phyloP scores from a whole-genome alignment of 2,113 vertebrate genomes.

The Pelobates fuscus region DNA sequence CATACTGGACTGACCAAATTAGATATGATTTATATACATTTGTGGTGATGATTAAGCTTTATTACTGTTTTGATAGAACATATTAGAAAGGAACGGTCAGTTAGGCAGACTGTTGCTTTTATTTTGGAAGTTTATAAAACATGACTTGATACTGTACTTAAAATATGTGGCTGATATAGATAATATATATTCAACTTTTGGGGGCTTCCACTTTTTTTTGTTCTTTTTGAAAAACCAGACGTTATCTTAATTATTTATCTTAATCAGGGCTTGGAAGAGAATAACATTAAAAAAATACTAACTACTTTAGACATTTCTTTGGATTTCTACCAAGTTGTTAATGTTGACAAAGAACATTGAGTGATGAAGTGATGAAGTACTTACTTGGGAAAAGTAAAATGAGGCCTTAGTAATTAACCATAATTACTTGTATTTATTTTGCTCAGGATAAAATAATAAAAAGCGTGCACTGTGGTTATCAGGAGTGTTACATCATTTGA shows the following conservation, averaged over 20 bases:
- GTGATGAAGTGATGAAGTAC: slow-evolving; percentile 59
- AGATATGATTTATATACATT: no score
- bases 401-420: slow-evolving; percentile 64
- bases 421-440: slow-evolving; percentile 62
- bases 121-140: no score
- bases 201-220: slow-evolving; percentile 40
- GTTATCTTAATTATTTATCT: slow-evolving; percentile 81
- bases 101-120: no score
- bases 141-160: no score
- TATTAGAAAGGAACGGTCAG: no score
- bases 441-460: slow-evolving; percentile 65
- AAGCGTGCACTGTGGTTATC: slow-evolving; percentile 51
- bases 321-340: slow-evolving; percentile 73
- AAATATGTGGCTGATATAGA: no score
- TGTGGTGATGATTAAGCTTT: no score
- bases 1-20: no score
- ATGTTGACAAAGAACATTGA: slow-evolving; percentile 76
- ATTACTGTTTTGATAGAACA: no score
- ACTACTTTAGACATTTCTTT: slow-evolving; percentile 73
- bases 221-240: slow-evolving; percentile 74
- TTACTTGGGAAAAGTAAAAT: slow-evolving; percentile 70
- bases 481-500: slow-evolving; percentile 6
- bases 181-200: no score
- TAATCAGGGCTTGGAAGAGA: slow-evolving; percentile 80
- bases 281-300: slow-evolving; percentile 78